Evolutionary conservation across 2,888 invertebrate genomes (phyloP).

Genomic region (Lissocephala sabroskyi): DNA sequence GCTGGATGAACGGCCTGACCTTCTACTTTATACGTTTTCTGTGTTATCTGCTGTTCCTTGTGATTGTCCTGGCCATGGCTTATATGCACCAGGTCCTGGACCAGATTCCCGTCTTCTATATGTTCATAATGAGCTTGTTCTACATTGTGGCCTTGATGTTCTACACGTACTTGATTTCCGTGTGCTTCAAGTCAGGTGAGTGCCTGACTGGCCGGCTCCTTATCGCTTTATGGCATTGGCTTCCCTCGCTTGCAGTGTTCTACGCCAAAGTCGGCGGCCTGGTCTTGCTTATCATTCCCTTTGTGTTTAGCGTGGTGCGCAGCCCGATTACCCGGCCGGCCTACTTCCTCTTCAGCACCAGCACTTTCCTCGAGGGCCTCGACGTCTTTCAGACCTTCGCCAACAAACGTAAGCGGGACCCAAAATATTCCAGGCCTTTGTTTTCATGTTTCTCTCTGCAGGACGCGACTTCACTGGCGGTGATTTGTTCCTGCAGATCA

Average conservation of each 20-base stretch:
- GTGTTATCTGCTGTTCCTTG: conserved; percentile 46
- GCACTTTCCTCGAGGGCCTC: conserved; percentile 67
- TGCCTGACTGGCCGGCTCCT: not conserved
- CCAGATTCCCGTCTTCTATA: conserved; percentile 36
- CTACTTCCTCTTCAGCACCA: conserved; percentile 53
- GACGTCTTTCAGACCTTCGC: conserved; percentile 66
- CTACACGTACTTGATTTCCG: conserved; percentile 68
- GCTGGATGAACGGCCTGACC: conserved; percentile 68
- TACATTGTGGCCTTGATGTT: conserved; percentile 65
- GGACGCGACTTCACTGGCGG: conserved; percentile 52
- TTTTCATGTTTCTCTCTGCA: conserved; percentile 29
- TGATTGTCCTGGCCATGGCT: conserved; percentile 40
- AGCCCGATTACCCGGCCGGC: conserved; percentile 43
- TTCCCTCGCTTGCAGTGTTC: conserved; percentile 53
- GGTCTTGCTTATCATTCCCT: conserved; percentile 64
- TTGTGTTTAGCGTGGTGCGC: conserved; percentile 55
- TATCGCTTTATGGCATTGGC: not conserved
- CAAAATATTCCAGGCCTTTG: too few relatives aligned
- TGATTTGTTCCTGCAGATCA: conserved; percentile 54
- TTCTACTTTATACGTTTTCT: conserved; percentile 66
- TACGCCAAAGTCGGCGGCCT: conserved; percentile 70
- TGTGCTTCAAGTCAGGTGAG: conserved; percentile 70
- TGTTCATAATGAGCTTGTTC: conserved; percentile 51
- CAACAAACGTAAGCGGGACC: conserved; percentile 64
- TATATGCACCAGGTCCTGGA: conserved; percentile 51